Conservation (phyloP, 2,113 vertebrate genomes). For the Oryzias javanicus region DNA sequence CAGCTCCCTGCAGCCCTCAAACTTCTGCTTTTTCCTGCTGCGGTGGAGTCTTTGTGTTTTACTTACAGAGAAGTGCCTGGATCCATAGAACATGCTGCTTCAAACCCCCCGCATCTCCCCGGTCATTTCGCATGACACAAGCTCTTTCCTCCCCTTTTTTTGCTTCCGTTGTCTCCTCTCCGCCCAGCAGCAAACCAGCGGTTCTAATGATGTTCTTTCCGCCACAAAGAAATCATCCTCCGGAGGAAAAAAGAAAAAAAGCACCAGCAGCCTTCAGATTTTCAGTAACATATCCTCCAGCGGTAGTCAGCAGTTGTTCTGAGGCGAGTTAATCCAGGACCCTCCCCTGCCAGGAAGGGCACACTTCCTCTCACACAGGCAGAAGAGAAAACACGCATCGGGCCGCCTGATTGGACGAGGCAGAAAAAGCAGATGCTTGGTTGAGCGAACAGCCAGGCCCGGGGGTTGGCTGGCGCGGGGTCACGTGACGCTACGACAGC, state of each 20-base stretch:
- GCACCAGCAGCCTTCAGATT: conserved; percentile 26
- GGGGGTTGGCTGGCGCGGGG: conserved; percentile 55
- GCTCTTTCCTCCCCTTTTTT: conserved; percentile 19
- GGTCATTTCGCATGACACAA: conserved; percentile 33
- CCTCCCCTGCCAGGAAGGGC: conserved; percentile 74
- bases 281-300: conserved; percentile 31
- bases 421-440: conserved; percentile 57
- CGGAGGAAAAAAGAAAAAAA: conserved; percentile 24
- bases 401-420: conserved; percentile 63
- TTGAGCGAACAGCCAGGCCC: conserved; percentile 46
- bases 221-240: conserved; percentile 8
- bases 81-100: conserved; percentile 68
- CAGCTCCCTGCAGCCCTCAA: conserved; percentile 32
- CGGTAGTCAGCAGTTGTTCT: conserved; percentile 47
- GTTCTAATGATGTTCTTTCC: conserved; percentile 23
- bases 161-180: conserved; percentile 10
- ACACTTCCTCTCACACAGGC: conserved; percentile 73
- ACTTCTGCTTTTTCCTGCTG: conserved; percentile 36
- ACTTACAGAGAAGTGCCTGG: conserved; percentile 64
- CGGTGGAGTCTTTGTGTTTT: conserved; percentile 26
- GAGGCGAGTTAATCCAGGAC: conserved; percentile 68
- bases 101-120: conserved; percentile 43
- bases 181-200: conserved; percentile 27
- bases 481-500: conserved; percentile 66
- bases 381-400: conserved; percentile 54